Evolutionary conservation across 2,113 vertebrate species (phyloP), one percentile per base, ranked within the genome.

Genomic region (Rana temporaria): DNA sequence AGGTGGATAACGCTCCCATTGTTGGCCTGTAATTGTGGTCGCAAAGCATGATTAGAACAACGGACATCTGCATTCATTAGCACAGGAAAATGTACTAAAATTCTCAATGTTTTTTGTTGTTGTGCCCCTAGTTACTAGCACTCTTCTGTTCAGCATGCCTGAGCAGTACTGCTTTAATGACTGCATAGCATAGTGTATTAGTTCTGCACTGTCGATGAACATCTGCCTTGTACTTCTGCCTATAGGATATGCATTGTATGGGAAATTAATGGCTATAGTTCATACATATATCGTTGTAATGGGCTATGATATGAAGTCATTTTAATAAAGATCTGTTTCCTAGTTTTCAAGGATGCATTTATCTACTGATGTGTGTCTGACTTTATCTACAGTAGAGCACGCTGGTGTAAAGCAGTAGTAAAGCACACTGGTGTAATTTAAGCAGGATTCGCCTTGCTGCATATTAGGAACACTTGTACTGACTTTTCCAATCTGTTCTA

Each of bases 201-300:
- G n/a, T 56, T 52, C 65, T 78, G 76, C 20, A 42, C 52, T 78
- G 7, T 65, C 30, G 42, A 67, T 48, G 64, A 56, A 67, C 63
- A 67, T 67, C 76, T 67, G 63, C 67, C 24, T 78, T 67, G 20
- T 67, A 67, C 63, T 56, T 78, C 38, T 67, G 76, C 17, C 52
- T 32, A 63, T 48, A 48, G 22, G 4, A n/a, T 55, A 63, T 67
- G 20, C 16, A 17, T 20, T 56, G 22, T 17, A 66, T 78, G 26
- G 52, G 53, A 67, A 65, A n/a, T 19, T 55, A 71, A 71, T 72
- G 24, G 20, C 30, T 20, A 22, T 22, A 62, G 34, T 42, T 34
- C 56, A 57, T 22, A 30, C 53, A 57, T 26, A 32, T 56, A 74
- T 59, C 59, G 71, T 22, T 62, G 24, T 42, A 30, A 19, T 60